Base-by-base conservation (phyloP, 2,888 invertebrate genomes). In the Coelinius sp. region DNA sequence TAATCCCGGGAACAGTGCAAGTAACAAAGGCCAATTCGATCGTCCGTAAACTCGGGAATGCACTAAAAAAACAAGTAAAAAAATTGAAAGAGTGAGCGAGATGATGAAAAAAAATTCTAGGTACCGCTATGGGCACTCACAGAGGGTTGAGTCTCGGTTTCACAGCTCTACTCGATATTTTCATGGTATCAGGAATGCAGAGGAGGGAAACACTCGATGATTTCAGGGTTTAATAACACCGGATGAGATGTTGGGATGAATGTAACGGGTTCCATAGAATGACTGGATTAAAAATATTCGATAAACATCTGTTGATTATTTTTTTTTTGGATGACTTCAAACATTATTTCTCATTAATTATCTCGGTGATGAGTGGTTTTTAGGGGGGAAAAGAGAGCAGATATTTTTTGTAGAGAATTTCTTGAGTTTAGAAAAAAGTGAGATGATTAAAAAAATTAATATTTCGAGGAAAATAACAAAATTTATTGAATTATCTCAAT, bases 41-140 rank as follows among this genome's bases (percentile, higher is more conserved):
- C 76, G 73, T 75, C 62, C 73, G 63, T 76, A 63, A 75, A 71
- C 52, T 56, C 71, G 24, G 70, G 44, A 72, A 68, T 68, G 68
- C 41, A 27, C 53, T 22, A 63, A 53, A 72, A 49, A 64, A 59
- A 49, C 14, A 31, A 17, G 20, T n/a, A 44, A 46, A 46, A 17
- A 49, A 49, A 49, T 49, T 27, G 49, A 38, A 56, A 41, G 41
- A 52, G 35, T 52, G 41, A 63, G 52, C 46, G 6, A 25, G 38
- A 41, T 10, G 44, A 65, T 52, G 25, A 49, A 65, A 63, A 70
- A 73, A 25, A 35, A 65, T 31, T 6, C 46, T 63, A 62, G 56
- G 64, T 71, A 76, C 72, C 75, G 76, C 70, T 73, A 76, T 59
- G 5, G 59, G 25, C 17, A 46, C 2, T 62, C 38, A 20, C 12